Evolutionary conservation across 2,113 vertebrate species (phyloP).

Genomic region (Chloropsis cyanopogon): DNA sequence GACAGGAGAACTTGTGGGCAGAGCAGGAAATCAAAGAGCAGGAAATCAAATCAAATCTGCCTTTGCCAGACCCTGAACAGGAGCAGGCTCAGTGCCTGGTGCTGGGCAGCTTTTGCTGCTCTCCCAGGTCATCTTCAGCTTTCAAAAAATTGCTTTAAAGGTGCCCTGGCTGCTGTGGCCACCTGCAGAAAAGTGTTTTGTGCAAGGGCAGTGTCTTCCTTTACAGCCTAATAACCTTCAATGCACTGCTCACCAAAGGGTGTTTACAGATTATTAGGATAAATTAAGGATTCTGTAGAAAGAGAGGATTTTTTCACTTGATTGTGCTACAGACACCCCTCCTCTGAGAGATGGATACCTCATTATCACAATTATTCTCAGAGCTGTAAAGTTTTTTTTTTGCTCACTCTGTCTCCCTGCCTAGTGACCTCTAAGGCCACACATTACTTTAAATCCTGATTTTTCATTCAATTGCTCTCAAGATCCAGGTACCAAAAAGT

Average conservation of each 20-base stretch:
- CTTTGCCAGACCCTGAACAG: not conserved
- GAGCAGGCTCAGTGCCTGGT: not conserved
- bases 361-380: not conserved
- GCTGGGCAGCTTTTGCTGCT: not conserved
- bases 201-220: not conserved
- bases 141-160: not conserved
- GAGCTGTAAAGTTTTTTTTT: not conserved
- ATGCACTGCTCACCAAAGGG: not conserved
- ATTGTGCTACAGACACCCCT: not conserved
- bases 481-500: not conserved
- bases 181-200: not conserved
- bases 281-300: not conserved
- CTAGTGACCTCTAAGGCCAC: not conserved
- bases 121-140: not conserved
- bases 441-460: not conserved
- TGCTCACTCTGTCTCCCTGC: not conserved
- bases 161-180: not conserved
- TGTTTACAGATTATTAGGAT: not conserved
- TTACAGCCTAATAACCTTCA: not conserved
- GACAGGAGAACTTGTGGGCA: not conserved
- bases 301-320: not conserved
- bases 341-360: not conserved
- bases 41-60: too few species aligned
- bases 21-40: constrained; percentile 8
- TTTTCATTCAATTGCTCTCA: not conserved